A percentile compares a stretch with the other conserved stretches of the same genome.
Conservation (phyloP, 2,113 vertebrate species). For the Leucoraja erinaceus region DNA sequence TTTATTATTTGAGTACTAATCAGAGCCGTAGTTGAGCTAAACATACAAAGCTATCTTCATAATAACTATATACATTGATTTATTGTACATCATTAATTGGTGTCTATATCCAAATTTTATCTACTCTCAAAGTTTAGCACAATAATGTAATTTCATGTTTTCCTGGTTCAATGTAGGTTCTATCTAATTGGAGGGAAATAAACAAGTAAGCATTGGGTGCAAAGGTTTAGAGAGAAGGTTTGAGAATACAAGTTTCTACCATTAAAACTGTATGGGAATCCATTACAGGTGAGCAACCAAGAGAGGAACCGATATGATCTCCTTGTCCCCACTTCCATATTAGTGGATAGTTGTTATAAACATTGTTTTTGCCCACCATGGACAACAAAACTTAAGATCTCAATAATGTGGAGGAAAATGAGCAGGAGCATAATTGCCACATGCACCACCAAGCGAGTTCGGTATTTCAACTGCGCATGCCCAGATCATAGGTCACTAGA, state of each 20-base stretch:
- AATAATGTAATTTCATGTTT: not conserved
- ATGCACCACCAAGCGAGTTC: too few species aligned
- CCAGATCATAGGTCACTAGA: too few species aligned
- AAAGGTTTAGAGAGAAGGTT: too few species aligned
- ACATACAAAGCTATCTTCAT: not conserved
- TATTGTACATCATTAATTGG: not conserved
- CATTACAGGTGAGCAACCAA: not conserved
- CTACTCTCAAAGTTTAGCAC: not conserved
- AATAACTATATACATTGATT: not conserved
- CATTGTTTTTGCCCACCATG: not conserved
- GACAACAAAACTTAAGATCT: not conserved
- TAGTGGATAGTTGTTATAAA: not conserved
- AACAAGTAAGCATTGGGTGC: too few species aligned
- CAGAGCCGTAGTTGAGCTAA: constrained; percentile 3
- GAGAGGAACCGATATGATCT: not conserved
- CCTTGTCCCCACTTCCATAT: not conserved
- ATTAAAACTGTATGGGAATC: not conserved
- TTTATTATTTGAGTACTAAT: constrained; percentile 11
- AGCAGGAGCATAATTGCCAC: too few species aligned
- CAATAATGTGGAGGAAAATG: not conserved
- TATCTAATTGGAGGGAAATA: too few species aligned
- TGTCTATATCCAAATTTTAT: not conserved
- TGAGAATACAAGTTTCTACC: not conserved
- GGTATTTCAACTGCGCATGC: too few species aligned
- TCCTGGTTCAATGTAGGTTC: too few species aligned